Evolutionary conservation across 2,888 invertebrate species (phyloP), one percentile per base, ranked within the genome.

Genomic region (Caenorhabditis angaria): DNA sequence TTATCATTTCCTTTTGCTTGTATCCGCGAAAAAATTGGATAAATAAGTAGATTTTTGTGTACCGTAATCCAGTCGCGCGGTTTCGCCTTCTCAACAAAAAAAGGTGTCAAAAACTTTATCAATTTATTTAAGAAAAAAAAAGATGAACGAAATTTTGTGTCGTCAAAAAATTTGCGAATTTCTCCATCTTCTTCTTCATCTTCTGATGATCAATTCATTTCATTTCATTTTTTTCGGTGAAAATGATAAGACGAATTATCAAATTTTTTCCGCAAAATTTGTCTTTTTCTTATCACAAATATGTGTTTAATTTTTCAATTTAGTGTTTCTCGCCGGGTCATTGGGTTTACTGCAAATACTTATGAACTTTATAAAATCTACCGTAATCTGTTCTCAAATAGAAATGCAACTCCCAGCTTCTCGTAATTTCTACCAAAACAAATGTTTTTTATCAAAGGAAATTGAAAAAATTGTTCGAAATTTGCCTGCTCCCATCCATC

Each of bases 291-390:
- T 41, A 41, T 41, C 41, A 18, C 41, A 41, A 41, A 41, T 41
- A 41, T 41, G 41, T 41, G 41, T 41, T 41, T 41, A 41, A 41
- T 41, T 41, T 41, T 41, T 41, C 41, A 41, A 41, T 41, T 41
- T 41, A 41, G 41, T 41, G 41, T 41, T 41, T 41, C 41, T 41
- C 41, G 10, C 14, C 18, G 6, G 41, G n/a, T n/a, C n/a, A n/a
- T n/a, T n/a, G n/a, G n/a, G n/a, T n/a, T n/a, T n/a, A n/a, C n/a
- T n/a, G n/a, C n/a, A 32, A 10, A 10, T 32, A 32, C 32, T 32
- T 32, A 8, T 8, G 10, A 32, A 32, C 10, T 5, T 8, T 32
- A 32, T 5, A 32, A 32, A 32, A 32, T 32, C 32, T 32, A n/a
- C n/a, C n/a, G n/a, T n/a, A n/a, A n/a, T n/a, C n/a, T n/a, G n/a